These are phyloP conservation scores for Melikaiella ostensackeni DNA, from an alignment of 2,888 invertebrate species.

Conservation along the genomic window DNA sequence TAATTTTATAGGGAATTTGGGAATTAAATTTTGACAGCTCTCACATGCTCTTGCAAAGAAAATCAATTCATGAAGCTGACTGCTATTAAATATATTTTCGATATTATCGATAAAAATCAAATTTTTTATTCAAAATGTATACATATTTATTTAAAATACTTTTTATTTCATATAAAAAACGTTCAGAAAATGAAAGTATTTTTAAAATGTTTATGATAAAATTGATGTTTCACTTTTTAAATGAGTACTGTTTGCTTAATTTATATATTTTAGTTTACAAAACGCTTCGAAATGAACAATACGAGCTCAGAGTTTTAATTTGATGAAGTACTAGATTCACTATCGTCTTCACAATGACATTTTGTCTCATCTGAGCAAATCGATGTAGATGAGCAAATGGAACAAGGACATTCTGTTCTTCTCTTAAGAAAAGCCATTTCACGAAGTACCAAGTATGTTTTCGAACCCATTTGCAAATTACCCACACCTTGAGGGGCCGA, in stretches of 20 bases:
- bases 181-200: not conserved
- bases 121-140: too few species aligned
- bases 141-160: too few species aligned
- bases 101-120: too few species aligned
- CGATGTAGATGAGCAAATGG: not conserved
- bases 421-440: constrained; percentile 60
- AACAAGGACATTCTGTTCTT: constrained; percentile 45
- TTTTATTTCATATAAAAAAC: too few species aligned
- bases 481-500: constrained; percentile 54
- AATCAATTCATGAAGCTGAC: too few species aligned
- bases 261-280: not conserved
- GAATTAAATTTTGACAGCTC: not conserved
- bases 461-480: constrained; percentile 65
- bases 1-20: not conserved
- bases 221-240: not conserved
- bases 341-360: constrained; percentile 1
- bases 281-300: not conserved
- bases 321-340: not conserved
- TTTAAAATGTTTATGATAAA: not conserved
- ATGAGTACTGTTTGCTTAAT: not conserved
- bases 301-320: not conserved
- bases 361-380: not conserved
- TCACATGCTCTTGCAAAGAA: not conserved
- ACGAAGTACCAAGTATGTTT: constrained; percentile 67
- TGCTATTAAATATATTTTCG: too few species aligned